These are phyloP conservation scores for Spongilla lacustris DNA, from an alignment of 37 sponge, comb jelly and placozoan species.

Conservation along the genomic window DNA sequence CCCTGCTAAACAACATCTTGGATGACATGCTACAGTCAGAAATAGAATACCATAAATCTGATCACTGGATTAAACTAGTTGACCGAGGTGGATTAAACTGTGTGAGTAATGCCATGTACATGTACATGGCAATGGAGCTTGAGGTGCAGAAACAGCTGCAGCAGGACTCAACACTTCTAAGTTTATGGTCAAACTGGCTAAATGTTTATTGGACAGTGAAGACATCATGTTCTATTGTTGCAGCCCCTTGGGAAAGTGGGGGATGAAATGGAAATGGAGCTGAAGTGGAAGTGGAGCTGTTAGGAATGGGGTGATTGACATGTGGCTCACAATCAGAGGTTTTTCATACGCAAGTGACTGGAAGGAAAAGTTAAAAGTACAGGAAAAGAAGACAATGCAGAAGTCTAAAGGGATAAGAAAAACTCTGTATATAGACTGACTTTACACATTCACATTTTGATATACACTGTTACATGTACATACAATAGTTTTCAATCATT, in stretches of 20 bases:
- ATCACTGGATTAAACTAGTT: conserved; percentile 18
- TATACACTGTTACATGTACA: no score
- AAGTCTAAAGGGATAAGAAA: conserved; percentile 30
- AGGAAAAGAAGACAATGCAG: conserved; percentile 11
- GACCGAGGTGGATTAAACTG: conserved; percentile 23
- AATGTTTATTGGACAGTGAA: conserved; percentile 1
- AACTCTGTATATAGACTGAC: neutral
- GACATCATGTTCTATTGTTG: conserved; percentile 1
- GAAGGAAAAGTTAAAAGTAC: conserved; percentile 23
- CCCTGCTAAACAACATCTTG: conserved; percentile 12
- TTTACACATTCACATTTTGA: no score
- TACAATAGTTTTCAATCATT: no score
- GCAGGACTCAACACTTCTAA: no score
- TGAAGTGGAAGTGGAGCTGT: conserved; percentile 3
- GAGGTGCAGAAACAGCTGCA: conserved; percentile 7
- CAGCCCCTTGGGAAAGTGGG: conserved; percentile 9
- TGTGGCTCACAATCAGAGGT: conserved; percentile 4
- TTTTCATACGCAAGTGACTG: conserved; percentile 27
- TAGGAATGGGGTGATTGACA: no score
- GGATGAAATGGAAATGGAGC: neutral
- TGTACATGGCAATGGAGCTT: conserved; percentile 13
- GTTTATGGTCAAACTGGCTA: no score
- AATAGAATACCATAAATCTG: neutral
- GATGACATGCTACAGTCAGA: conserved; percentile 5
- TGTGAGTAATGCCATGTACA: conserved; percentile 7